Evolutionary conservation across 2,888 invertebrate species (phyloP).

Genomic region (Periphyllus acericola): DNA sequence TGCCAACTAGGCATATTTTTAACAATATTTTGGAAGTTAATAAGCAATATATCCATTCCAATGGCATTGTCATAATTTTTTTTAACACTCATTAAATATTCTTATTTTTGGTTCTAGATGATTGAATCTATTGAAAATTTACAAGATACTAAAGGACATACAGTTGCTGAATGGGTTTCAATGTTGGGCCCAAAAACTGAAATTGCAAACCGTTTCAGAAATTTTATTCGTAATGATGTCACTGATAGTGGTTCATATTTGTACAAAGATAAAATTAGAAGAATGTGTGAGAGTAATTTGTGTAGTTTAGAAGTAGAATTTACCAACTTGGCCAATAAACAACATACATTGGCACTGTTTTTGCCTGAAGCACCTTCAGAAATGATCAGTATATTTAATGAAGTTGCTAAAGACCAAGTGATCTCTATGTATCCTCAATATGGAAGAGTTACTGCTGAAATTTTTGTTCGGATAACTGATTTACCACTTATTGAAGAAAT

Average conservation of each 20-base stretch:
- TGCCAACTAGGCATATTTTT: too few relatives aligned
- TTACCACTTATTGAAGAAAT: constrained; percentile 96
- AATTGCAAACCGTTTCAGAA: constrained; percentile 88
- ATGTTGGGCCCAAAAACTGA: constrained; percentile 96
- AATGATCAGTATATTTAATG: constrained; percentile 95
- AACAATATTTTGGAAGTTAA: background rate
- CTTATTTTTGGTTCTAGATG: constrained; percentile 69
- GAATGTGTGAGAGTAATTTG: constrained; percentile 93
- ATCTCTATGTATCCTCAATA: constrained; percentile 95
- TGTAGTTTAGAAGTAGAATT: constrained; percentile 76
- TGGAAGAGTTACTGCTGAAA: constrained; percentile 90
- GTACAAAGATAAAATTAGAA: constrained; percentile 90
- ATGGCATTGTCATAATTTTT: background rate
- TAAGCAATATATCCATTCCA: background rate
- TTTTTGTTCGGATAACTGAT: constrained; percentile 94
- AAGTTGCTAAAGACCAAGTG: constrained; percentile 90
- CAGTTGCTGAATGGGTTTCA: constrained; percentile 95
- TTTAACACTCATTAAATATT: background rate
- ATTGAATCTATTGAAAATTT: constrained; percentile 97
- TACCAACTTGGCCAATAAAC: constrained; percentile 86
- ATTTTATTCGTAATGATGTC: constrained; percentile 89
- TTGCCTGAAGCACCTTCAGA: constrained; percentile 96
- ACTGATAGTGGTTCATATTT: constrained; percentile 84
- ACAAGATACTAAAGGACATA: constrained; percentile 96
- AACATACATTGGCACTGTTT: constrained; percentile 95